Evolutionary conservation across 2,888 invertebrate species (phyloP), one percentile per base, ranked within the genome.

Genomic region (Agonopterix arenella): DNA sequence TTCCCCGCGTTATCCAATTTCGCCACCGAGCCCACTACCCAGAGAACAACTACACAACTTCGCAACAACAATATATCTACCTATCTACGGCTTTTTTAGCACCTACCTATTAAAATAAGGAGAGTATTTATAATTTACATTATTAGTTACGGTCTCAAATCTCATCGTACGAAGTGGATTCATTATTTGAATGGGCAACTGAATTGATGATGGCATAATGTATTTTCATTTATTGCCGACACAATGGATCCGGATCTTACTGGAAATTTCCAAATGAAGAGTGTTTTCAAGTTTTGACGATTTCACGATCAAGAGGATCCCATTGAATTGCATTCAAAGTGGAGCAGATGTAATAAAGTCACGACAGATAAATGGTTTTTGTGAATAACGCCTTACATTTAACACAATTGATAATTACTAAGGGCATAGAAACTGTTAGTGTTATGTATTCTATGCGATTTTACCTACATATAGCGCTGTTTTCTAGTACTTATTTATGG

Each of bases 201-300:
- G 49, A 56, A 54, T 52, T 48, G 54, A 47, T 57, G 57, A 37
- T 10, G 49, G 41, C 45, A 55, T 53, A 55, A 59, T 60, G 55
- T 62, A 62, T 61, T 64, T 64, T 57, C 60, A 53, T 61, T 59
- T 61, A 60, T 59, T 57, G 55, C 57, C 46, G 45, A 54, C 55
- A 51, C 52, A 54, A 51, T 48, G 46, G 37, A 45, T 47, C 55
- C 2, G 46, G 37, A 45, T 47, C 55, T 9, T 40, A 40, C 58
- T 55, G 61, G 55, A 61, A 61, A 62, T 62, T 62, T 57, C 53
- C 55, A 67, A 63, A 66, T 66, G 67, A 67, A 66, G 61, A 64
- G 61, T 62, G 60, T 62, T 64, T 61, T 51, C 58, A 69, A 68
- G 57, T 68, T 64, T 57, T 40, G 40, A 52, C 50, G 58, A 61